Percentiles rank a stretch among this genome's conserved stretches.
These are phyloP conservation scores for Eupeodes latifasciatus DNA, from an alignment of 2,888 invertebrate genomes.

Conservation along the genomic window DNA sequence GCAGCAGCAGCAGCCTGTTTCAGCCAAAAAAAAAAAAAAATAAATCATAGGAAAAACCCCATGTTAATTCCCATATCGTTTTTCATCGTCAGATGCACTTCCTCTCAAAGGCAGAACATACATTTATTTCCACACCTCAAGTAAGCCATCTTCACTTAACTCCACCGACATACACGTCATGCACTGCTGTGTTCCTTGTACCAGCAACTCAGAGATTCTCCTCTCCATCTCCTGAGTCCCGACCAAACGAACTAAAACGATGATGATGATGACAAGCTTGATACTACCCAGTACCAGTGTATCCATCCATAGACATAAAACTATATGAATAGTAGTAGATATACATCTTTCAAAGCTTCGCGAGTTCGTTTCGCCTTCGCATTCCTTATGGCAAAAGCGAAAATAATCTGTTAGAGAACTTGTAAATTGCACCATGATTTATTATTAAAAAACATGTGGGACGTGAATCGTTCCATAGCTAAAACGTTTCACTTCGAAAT, in stretches of 20 bases:
- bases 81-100: constrained; percentile 74
- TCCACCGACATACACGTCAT: constrained; percentile 63
- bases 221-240: neutral
- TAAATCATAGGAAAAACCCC: constrained; percentile 14
- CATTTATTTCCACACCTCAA: constrained; percentile 59
- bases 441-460: constrained; percentile 70
- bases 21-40: constrained; percentile 34
- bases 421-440: constrained; percentile 76
- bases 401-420: constrained; percentile 72
- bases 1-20: constrained; percentile 3
- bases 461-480: constrained; percentile 10
- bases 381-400: constrained; percentile 48
- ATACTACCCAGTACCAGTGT: neutral
- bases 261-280: constrained; percentile 25
- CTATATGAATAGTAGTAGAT: neutral
- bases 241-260: neutral
- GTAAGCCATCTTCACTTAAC: constrained; percentile 72
- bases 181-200: constrained; percentile 37
- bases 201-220: constrained; percentile 37
- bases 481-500: constrained; percentile 10
- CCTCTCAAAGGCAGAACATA: constrained; percentile 55
- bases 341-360: neutral
- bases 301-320: constrained; percentile 15
- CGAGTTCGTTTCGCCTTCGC: neutral
- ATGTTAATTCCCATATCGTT: constrained; percentile 75